These are phyloP conservation scores for Nephotettix cincticeps DNA, from an alignment of 1,140 invertebrate species.

Conservation along the genomic window DNA sequence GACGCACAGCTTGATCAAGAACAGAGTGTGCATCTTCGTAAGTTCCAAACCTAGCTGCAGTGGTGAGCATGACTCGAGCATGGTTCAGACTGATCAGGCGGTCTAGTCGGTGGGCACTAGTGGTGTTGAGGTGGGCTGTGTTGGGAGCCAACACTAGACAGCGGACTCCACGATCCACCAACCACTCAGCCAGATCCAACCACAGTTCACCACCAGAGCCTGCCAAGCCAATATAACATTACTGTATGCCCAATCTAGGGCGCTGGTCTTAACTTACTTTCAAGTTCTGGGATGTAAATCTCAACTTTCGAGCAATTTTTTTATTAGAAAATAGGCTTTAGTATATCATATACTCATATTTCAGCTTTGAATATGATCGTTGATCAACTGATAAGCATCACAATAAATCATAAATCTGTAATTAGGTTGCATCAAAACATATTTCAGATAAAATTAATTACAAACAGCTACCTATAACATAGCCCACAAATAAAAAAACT, in stretches of 20 bases:
- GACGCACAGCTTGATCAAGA: not conserved
- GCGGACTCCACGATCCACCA: conserved; percentile 32
- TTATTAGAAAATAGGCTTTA: not conserved
- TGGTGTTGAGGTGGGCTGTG: not conserved
- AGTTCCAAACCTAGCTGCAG: not conserved
- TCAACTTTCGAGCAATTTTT: not conserved
- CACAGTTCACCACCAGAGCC: conserved; percentile 30
- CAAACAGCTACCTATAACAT: too few relatives aligned
- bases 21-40: not conserved
- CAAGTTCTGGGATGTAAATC: not conserved
- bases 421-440: too few relatives aligned
- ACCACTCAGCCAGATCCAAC: conserved; percentile 36
- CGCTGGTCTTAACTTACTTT: not conserved
- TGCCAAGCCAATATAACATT: not conserved
- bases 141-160: conserved; percentile 29
- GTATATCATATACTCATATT: not conserved
- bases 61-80: not conserved
- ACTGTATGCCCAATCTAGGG: not conserved
- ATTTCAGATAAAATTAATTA: too few relatives aligned
- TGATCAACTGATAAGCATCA: not conserved
- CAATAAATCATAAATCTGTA: not conserved
- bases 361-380: not conserved
- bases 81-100: not conserved
- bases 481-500: too few relatives aligned
- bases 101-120: not conserved